Evolutionary conservation across 1,140 invertebrate genomes (phyloP).

Genomic region (Thalassaphorura encarpata): DNA sequence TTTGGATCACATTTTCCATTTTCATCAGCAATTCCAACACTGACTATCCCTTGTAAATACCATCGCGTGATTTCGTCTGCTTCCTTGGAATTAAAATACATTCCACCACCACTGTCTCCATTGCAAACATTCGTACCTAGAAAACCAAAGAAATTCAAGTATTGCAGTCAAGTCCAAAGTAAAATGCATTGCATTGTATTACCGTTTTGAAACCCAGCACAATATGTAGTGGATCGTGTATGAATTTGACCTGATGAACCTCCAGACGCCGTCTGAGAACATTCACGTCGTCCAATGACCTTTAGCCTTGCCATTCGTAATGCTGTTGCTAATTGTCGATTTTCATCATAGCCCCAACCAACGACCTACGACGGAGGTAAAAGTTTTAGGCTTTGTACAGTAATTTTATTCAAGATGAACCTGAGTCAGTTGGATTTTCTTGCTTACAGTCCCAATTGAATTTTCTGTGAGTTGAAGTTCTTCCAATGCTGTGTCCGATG

Average conservation of each 20-base stretch:
- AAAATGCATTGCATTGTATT: constrained; percentile 5
- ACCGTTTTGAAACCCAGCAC: constrained; percentile 27
- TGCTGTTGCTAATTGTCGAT: constrained; percentile 10
- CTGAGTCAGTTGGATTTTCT: not conserved
- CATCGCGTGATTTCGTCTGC: constrained; percentile 7
- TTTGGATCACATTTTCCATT: constrained; percentile 24
- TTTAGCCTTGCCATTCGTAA: constrained; percentile 16
- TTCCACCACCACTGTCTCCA: constrained; percentile 28
- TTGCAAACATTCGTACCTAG: constrained; percentile 22
- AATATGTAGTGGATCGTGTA: constrained; percentile 26
- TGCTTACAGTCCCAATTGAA: constrained; percentile 23
- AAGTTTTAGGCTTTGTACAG: not conserved
- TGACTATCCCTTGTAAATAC: constrained; percentile 28
- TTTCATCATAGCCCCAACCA: constrained; percentile 22
- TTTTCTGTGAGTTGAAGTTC: constrained; percentile 21
- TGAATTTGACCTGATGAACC: constrained; percentile 2
- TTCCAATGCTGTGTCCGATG: constrained; percentile 21
- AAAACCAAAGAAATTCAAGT: not conserved
- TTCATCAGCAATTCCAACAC: constrained; percentile 20
- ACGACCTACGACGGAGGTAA: constrained; percentile 11
- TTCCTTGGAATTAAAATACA: constrained; percentile 19
- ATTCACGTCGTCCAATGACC: constrained; percentile 18
- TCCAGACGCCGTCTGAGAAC: constrained; percentile 13
- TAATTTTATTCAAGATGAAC: not conserved
- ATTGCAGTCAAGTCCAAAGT: not conserved